phyloP scores from a whole-genome alignment of 2,888 invertebrate species.

The Polia nebulosa region DNA sequence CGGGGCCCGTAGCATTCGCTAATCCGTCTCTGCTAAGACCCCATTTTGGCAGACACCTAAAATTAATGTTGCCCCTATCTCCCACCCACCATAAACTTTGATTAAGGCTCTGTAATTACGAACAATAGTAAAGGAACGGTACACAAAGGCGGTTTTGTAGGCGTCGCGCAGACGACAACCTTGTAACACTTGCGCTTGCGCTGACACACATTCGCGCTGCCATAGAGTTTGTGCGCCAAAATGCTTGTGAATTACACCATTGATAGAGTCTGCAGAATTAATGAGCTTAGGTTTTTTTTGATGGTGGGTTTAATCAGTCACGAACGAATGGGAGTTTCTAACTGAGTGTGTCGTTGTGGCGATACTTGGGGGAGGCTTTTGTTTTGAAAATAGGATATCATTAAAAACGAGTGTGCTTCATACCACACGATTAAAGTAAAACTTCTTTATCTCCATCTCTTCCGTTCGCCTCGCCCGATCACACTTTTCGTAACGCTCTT shows the following conservation, averaged over 20 bases:
- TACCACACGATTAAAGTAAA: too few relatives aligned
- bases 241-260: constrained; percentile 28
- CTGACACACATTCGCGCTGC: constrained; percentile 51
- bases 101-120: constrained; percentile 24
- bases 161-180: constrained; percentile 43
- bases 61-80: constrained; percentile 9
- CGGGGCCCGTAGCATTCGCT: too few relatives aligned
- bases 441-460: too few relatives aligned
- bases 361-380: too few relatives aligned
- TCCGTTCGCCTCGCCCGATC: too few relatives aligned
- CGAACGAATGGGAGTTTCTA: too few relatives aligned
- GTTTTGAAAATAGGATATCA: too few relatives aligned
- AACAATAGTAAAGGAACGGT: constrained; percentile 39
- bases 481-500: too few relatives aligned
- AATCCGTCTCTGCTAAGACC: neutral
- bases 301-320: too few relatives aligned
- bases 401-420: too few relatives aligned
- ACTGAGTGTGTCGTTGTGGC: too few relatives aligned
- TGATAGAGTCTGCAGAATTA: constrained; percentile 10
- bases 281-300: neutral
- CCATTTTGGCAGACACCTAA: neutral
- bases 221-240: constrained; percentile 22
- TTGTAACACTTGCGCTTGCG: constrained; percentile 55
- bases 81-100: constrained; percentile 19
- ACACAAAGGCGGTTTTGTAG: constrained; percentile 34